Evolutionary conservation across 2,113 vertebrate species (phyloP).

Genomic region (Paradoxurus hermaphroditus): DNA sequence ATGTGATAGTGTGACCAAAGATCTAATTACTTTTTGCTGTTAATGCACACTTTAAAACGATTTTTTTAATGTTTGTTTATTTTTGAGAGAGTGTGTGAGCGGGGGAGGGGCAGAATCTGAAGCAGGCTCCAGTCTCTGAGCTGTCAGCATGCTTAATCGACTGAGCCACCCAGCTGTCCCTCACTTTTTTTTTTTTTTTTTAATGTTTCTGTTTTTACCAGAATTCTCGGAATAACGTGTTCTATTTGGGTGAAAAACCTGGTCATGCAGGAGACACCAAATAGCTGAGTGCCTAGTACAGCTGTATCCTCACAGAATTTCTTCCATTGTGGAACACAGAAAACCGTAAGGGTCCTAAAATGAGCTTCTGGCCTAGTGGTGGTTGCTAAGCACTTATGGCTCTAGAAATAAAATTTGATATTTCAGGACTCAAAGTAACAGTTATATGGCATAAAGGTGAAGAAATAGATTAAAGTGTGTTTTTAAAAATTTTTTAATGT

Average conservation of each 20-base stretch:
- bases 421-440: conserved; percentile 20
- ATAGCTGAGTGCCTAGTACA: not conserved
- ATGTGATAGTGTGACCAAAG: not conserved
- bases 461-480: conserved; percentile 21
- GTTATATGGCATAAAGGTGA: not conserved
- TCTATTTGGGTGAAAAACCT: not conserved
- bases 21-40: not conserved
- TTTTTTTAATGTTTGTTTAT: too few relatives aligned
- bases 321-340: not conserved
- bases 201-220: not conserved
- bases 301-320: not conserved
- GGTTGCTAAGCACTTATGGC: not conserved
- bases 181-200: not conserved
- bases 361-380: not conserved
- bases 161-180: too few relatives aligned
- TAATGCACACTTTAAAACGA: not conserved
- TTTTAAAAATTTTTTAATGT: too few relatives aligned
- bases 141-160: too few relatives aligned
- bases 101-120: too few relatives aligned
- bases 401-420: conserved; percentile 9
- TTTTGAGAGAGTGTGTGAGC: too few relatives aligned
- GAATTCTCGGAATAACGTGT: not conserved
- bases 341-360: not conserved
- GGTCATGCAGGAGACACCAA: not conserved
- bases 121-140: too few relatives aligned